These are phyloP conservation scores for Chaetophractus vellerosus DNA, from an alignment of 2,797 vertebrate genomes.

Conservation along the genomic window DNA sequence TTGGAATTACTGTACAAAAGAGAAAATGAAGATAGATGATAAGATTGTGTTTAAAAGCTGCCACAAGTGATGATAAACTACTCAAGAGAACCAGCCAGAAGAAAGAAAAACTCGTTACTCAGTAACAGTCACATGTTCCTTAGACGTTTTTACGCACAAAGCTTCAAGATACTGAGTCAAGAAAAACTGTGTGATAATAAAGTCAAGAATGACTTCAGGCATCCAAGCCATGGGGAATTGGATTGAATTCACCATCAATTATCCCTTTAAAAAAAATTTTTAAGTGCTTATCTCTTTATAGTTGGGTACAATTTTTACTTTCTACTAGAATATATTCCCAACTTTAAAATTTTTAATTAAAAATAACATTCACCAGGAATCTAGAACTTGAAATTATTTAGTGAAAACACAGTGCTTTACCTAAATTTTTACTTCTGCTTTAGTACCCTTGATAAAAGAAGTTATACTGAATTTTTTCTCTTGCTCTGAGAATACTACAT, in stretches of 20 bases:
- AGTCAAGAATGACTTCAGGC: conserved; percentile 85
- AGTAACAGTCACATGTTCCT: conserved; percentile 51
- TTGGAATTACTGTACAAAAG: conserved; percentile 80
- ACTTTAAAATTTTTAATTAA: conserved; percentile 61
- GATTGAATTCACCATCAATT: conserved; percentile 76
- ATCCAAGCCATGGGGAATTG: neutral
- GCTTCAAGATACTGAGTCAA: conserved; percentile 61
- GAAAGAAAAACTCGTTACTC: conserved; percentile 80
- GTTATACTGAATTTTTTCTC: neutral
- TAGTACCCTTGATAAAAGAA: neutral
- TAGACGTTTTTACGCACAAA: conserved; percentile 36
- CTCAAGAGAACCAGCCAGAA: conserved; percentile 73
- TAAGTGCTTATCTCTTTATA: conserved; percentile 76
- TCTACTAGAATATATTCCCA: conserved; percentile 47
- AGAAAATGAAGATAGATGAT: conserved; percentile 88
- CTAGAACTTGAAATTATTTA: conserved; percentile 51
- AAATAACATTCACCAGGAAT: conserved; percentile 10
- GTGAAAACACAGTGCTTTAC: neutral
- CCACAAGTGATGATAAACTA: conserved; percentile 85
- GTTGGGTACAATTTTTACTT: conserved; percentile 69
- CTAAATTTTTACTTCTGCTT: neutral
- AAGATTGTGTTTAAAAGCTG: conserved; percentile 83
- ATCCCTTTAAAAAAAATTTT: conserved; percentile 31
- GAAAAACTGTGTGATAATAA: conserved; percentile 73
- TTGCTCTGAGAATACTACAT: neutral